A percentile compares a stretch with the other conserved stretches of the same genome.
Evolutionary conservation across 2,888 invertebrate genomes (phyloP).

Genomic region (Leucoma salicis): DNA sequence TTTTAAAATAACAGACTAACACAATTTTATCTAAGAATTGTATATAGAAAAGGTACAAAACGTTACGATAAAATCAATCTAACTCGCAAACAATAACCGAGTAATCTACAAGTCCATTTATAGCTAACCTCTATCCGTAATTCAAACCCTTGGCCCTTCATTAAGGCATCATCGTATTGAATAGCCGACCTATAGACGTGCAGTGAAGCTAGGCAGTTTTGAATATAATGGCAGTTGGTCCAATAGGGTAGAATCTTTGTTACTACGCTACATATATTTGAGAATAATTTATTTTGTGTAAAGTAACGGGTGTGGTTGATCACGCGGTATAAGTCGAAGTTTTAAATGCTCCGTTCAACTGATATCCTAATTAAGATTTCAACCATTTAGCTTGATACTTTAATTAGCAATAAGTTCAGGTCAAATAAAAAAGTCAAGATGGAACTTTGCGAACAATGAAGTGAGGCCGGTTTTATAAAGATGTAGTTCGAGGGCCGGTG

Average conservation of each 20-base stretch:
- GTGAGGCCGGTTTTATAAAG: too few species aligned
- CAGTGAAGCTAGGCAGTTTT: conserved; percentile 27
- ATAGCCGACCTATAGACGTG: conserved; percentile 21
- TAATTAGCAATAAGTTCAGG: too few species aligned
- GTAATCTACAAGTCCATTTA: neutral
- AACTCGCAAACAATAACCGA: neutral
- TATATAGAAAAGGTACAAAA: too few species aligned
- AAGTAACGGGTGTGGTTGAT: neutral
- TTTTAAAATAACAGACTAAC: too few species aligned
- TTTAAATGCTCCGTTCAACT: too few species aligned
- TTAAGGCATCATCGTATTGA: conserved; percentile 34
- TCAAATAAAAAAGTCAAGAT: too few species aligned
- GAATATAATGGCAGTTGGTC: conserved; percentile 33
- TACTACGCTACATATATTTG: neutral
- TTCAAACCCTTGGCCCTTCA: conserved; percentile 12
- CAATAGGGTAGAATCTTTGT: conserved; percentile 20
- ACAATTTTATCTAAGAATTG: too few species aligned
- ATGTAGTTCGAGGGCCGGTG: too few species aligned
- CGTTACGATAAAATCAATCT: neutral
- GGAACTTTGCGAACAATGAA: too few species aligned
- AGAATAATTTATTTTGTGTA: neutral
- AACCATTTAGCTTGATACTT: too few species aligned
- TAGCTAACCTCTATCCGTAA: neutral
- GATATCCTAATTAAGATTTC: too few species aligned
- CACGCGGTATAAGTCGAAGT: too few species aligned